Conservation (phyloP, 2,797 vertebrate species). For the Moxostoma hubbsi region DNA sequence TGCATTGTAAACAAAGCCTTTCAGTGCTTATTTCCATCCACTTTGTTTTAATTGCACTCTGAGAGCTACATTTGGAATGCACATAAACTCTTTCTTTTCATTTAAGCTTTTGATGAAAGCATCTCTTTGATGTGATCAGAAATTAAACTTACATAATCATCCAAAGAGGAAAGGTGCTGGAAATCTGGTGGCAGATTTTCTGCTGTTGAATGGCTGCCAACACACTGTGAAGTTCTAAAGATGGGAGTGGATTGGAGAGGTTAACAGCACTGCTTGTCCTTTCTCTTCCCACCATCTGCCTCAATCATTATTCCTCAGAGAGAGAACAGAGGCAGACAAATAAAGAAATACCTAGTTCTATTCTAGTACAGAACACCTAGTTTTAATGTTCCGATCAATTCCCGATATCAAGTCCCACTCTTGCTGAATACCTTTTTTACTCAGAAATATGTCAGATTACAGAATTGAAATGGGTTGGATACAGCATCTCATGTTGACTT, state of each 20-base stretch:
- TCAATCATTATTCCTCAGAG: conserved; percentile 26
- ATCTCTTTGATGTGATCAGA: conserved; percentile 11
- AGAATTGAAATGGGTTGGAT: too few species aligned
- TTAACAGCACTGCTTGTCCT: conserved; percentile 42
- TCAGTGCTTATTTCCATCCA: too few species aligned
- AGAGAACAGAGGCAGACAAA: conserved; percentile 12
- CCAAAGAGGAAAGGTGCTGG: not conserved
- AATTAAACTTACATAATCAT: conserved; percentile 18
- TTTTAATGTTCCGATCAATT: too few species aligned
- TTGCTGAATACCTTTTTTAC: too few species aligned
- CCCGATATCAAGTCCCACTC: too few species aligned
- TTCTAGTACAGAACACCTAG: too few species aligned
- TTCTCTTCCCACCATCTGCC: conserved; percentile 47
- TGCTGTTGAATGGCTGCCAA: not conserved
- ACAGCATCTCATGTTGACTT: not conserved
- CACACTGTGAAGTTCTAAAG: not conserved
- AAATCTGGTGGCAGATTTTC: conserved; percentile 12
- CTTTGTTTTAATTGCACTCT: conserved; percentile 10
- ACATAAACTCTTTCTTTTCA: conserved; percentile 11
- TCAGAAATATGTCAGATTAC: too few species aligned
- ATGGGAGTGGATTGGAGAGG: conserved; percentile 30
- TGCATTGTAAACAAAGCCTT: too few species aligned
- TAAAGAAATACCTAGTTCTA: not conserved
- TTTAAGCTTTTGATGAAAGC: conserved; percentile 12
- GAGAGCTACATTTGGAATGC: not conserved